These are phyloP conservation scores for Parnassius mnemosyne DNA, from an alignment of 2,888 invertebrate species.

Conservation along the genomic window DNA sequence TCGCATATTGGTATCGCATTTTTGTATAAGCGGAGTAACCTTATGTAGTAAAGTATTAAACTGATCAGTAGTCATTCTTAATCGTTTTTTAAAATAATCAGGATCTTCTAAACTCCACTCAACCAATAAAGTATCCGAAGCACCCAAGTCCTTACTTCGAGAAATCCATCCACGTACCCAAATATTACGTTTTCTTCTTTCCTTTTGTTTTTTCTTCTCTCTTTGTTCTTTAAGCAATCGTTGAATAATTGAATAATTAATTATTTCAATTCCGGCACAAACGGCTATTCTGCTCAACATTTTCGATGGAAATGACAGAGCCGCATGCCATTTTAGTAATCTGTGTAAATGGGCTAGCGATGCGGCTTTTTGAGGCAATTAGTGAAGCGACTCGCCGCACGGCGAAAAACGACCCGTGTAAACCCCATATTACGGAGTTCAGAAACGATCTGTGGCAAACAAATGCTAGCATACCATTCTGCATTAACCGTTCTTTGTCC, in stretches of 20 bases:
- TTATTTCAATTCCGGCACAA: background rate
- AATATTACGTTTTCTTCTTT: no score
- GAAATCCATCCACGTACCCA: no score
- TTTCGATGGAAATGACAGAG: background rate
- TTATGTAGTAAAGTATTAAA: background rate
- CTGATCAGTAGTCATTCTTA: background rate
- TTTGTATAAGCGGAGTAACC: background rate
- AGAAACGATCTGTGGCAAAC: no score
- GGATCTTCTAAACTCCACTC: constrained; percentile 3
- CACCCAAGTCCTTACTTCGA: no score
- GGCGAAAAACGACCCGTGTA: constrained; percentile 14
- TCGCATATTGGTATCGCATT: background rate
- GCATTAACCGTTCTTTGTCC: no score
- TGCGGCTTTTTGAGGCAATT: background rate
- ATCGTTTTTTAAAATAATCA: constrained; percentile 4
- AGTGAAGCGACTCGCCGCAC: background rate
- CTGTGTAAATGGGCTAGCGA: constrained; percentile 1
- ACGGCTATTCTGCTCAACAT: background rate
- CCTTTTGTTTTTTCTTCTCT: no score
- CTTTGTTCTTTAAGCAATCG: background rate
- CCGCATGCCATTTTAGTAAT: background rate
- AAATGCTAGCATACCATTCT: no score
- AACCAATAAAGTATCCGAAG: background rate
- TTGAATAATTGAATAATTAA: background rate
- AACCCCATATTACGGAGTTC: no score